Conservation (phyloP, 2,113 vertebrate species). For the Stegostoma tigrinum region DNA sequence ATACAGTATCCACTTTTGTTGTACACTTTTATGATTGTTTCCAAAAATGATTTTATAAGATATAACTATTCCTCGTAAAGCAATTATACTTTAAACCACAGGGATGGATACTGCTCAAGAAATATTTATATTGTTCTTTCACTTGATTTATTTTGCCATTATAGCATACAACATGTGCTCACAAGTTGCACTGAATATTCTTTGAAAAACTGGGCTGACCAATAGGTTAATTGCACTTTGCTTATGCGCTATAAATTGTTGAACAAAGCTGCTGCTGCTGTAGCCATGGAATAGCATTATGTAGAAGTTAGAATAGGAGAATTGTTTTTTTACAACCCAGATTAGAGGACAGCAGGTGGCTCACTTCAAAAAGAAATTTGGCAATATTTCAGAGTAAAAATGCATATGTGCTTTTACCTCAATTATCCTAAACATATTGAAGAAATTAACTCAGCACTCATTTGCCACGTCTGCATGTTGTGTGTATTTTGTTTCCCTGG, state of each 20-base stretch:
- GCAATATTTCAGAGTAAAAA: background rate
- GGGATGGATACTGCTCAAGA: background rate
- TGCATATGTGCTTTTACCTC: background rate
- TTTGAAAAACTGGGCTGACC: background rate
- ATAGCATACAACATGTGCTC: background rate
- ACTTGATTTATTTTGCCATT: background rate
- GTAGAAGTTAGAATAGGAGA: background rate
- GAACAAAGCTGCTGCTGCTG: background rate
- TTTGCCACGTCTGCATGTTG: background rate
- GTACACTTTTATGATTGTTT: background rate
- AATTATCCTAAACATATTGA: background rate
- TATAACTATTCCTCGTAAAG: background rate
- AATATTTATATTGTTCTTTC: background rate
- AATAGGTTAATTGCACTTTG: background rate
- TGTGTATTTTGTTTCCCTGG: background rate
- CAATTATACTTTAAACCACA: background rate
- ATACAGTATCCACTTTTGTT: background rate
- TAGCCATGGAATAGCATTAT: background rate
- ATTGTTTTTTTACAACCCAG: background rate
- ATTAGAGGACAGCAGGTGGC: slow-evolving; percentile 2
- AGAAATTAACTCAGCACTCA: background rate
- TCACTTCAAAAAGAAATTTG: slow-evolving; percentile 8
- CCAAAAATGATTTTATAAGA: background rate
- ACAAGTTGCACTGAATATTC: background rate
- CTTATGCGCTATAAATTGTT: background rate